Evolutionary conservation across 2,797 vertebrate species (phyloP).

Genomic region (Hybognathus amarus): DNA sequence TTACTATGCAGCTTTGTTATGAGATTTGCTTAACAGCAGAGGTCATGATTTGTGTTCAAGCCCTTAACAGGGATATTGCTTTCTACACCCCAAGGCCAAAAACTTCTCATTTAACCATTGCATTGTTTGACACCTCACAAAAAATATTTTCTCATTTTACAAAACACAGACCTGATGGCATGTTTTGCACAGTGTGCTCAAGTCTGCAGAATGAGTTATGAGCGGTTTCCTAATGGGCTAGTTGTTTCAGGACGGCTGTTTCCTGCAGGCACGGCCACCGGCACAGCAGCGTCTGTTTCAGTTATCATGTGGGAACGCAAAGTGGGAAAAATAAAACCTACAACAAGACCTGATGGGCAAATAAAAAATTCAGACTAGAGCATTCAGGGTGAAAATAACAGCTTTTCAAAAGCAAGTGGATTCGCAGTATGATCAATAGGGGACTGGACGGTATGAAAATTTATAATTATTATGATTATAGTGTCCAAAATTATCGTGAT

Average conservation of each 20-base stretch:
- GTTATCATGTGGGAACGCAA: constrained; percentile 50
- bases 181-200: constrained; percentile 1
- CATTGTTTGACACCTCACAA: constrained; percentile 1
- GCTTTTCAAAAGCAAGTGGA: neutral
- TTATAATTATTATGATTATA: too few species aligned
- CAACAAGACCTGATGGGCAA: constrained; percentile 49
- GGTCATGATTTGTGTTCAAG: constrained; percentile 10
- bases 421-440: neutral
- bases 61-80: neutral
- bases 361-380: constrained; percentile 58
- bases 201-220: constrained; percentile 26
- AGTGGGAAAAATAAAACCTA: constrained; percentile 64
- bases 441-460: too few species aligned
- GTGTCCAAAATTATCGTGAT: too few species aligned
- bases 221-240: constrained; percentile 21
- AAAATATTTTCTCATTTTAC: neutral
- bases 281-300: constrained; percentile 62
- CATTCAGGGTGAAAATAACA: constrained; percentile 49
- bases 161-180: constrained; percentile 10
- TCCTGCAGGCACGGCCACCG: constrained; percentile 60
- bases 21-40: neutral
- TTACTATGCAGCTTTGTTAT: neutral
- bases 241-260: constrained; percentile 47
- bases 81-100: neutral
- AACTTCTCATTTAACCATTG: neutral